Percentiles rank a stretch among this genome's conserved stretches.
Evolutionary conservation across 2,113 vertebrate genomes (phyloP).

Genomic region (Ageneiosus marmoratus): DNA sequence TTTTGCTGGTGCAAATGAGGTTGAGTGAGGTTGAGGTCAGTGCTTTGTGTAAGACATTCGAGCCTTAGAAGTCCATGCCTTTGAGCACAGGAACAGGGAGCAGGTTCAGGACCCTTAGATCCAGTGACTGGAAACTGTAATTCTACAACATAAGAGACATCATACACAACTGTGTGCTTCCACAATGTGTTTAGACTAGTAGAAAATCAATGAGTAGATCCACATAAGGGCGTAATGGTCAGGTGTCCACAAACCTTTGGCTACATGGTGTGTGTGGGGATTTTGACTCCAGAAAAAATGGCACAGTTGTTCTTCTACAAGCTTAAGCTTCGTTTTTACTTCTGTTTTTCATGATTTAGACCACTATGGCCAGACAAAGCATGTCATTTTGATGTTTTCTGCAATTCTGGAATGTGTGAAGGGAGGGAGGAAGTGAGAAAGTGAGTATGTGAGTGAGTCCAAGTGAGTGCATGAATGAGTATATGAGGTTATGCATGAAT

Average conservation of each 20-base stretch:
- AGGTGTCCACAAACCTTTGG: not conserved
- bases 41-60: not conserved
- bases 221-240: not conserved
- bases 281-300: not conserved
- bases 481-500: not conserved
- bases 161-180: not conserved
- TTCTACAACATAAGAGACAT: not conserved
- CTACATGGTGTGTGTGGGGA: not conserved
- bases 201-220: not conserved
- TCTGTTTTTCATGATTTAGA: not conserved
- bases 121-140: not conserved
- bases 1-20: too few relatives aligned
- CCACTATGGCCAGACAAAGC: not conserved
- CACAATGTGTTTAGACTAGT: not conserved
- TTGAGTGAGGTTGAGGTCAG: too few relatives aligned
- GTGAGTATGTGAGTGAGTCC: not conserved
- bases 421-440: slow-evolving; percentile 39
- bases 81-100: not conserved
- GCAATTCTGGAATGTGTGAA: slow-evolving; percentile 57
- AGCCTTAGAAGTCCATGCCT: not conserved
- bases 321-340: not conserved
- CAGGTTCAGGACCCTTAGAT: not conserved
- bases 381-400: slow-evolving; percentile 38
- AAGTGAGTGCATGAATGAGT: not conserved
- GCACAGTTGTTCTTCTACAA: not conserved